Percentiles rank a stretch among this genome's conserved stretches.
These are phyloP conservation scores for Epizoanthus rinbou DNA, from an alignment of 92 coral and sea anemone genomes.

Conservation along the genomic window DNA sequence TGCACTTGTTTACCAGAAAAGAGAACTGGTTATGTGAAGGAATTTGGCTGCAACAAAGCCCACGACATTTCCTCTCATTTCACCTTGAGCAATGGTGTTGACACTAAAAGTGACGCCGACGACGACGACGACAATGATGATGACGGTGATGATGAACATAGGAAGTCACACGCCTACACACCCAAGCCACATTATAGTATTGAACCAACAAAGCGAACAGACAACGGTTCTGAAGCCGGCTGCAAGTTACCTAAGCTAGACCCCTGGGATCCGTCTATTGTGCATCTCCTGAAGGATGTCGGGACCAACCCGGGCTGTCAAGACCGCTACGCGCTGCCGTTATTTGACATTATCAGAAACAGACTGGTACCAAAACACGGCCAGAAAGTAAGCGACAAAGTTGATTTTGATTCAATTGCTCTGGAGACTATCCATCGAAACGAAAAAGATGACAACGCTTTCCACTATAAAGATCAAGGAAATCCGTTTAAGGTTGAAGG, in stretches of 20 bases:
- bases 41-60: conserved; percentile 22
- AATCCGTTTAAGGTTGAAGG: conserved; percentile 39
- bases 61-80: conserved; percentile 30
- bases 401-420: conserved; percentile 43
- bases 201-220: conserved; percentile 17
- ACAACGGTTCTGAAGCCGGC: not conserved
- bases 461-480: conserved; percentile 38
- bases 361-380: conserved; percentile 58
- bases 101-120: not conserved
- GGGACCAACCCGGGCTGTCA: conserved; percentile 77
- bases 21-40: conserved; percentile 6
- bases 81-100: not conserved
- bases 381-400: conserved; percentile 11
- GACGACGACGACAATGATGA: conserved; percentile 1
- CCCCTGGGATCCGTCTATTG: conserved; percentile 81
- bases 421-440: conserved; percentile 71
- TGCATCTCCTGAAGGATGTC: conserved; percentile 63
- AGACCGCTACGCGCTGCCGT: conserved; percentile 56
- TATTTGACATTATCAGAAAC: conserved; percentile 68
- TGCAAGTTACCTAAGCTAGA: conserved; percentile 76
- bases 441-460: conserved; percentile 40
- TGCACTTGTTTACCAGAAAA: not conserved
- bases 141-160: not conserved
- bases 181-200: conserved; percentile 33
- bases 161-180: not conserved